Evolutionary conservation across 30 jellyfish, hydroid and myxozoan genomes (phyloP).

Genomic region (Cassiopea andromeda): DNA sequence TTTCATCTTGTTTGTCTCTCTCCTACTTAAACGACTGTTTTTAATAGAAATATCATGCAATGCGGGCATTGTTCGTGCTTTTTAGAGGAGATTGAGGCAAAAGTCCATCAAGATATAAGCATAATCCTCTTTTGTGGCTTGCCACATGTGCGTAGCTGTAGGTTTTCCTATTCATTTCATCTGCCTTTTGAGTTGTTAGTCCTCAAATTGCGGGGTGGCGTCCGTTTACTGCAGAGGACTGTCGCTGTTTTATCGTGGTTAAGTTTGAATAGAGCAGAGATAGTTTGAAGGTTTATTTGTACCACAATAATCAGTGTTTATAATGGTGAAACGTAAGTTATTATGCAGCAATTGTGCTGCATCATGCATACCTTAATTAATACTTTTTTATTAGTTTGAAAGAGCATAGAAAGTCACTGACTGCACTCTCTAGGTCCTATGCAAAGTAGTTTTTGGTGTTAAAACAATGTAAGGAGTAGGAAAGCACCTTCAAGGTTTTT

Average conservation of each 20-base stretch:
- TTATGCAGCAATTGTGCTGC: background rate
- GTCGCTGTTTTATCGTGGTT: slow-evolving; percentile 25
- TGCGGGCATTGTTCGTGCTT: slow-evolving; percentile 17
- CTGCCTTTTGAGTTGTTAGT: slow-evolving; percentile 23
- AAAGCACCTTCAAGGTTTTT: too few relatives aligned
- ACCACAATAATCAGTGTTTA: background rate
- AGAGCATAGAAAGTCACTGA: too few relatives aligned
- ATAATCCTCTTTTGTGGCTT: slow-evolving; percentile 39
- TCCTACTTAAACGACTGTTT: background rate
- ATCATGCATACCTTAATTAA: background rate
- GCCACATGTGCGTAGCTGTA: slow-evolving; percentile 1
- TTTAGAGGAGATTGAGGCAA: background rate
- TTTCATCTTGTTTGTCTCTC: background rate
- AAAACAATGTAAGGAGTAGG: too few relatives aligned
- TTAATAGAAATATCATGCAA: slow-evolving; percentile 3
- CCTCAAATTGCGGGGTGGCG: slow-evolving; percentile 44
- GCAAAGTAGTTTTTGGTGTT: too few relatives aligned
- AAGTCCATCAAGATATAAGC: background rate
- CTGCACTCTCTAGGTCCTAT: too few relatives aligned
- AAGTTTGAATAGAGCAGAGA: background rate
- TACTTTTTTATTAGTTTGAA: too few relatives aligned
- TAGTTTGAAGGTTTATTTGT: background rate
- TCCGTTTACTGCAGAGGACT: slow-evolving; percentile 7
- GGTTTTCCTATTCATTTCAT: slow-evolving; percentile 11
- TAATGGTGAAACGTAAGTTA: background rate